A percentile compares a stretch with the other conserved stretches of the same genome.
Conservation (phyloP, 2,797 vertebrate species). For the Sphaeramia orbicularis region DNA sequence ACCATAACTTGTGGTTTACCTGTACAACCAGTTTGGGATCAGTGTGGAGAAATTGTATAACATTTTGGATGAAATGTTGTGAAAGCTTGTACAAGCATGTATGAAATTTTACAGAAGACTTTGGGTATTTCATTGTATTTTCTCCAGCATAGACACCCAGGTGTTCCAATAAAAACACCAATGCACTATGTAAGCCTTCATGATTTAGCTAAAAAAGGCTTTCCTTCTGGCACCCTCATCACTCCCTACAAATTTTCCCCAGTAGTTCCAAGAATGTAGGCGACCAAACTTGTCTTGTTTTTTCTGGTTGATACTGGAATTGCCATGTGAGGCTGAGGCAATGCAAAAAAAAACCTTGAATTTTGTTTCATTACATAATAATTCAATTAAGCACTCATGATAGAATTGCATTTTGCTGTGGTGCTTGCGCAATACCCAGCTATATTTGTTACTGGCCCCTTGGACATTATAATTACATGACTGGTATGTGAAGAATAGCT, state of each 20-base stretch:
- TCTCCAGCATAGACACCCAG: rapidly evolving
- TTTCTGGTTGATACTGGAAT: neutral
- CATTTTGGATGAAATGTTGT: too few relatives aligned
- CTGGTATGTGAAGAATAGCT: constrained; percentile 1
- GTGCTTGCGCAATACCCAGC: neutral
- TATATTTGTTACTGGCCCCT: constrained; percentile 23
- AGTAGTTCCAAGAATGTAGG: neutral
- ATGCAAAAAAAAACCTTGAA: neutral
- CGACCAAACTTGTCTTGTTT: neutral
- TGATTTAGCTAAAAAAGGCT: neutral
- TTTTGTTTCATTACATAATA: constrained; percentile 33
- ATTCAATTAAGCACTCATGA: constrained; percentile 5
- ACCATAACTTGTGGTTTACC: too few relatives aligned
- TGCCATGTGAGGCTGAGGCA: neutral
- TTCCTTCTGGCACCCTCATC: neutral
- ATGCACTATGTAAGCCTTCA: too few relatives aligned
- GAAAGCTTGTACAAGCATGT: too few relatives aligned
- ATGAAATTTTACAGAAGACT: too few relatives aligned
- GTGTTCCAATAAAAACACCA: too few relatives aligned
- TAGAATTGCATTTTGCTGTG: constrained; percentile 7
- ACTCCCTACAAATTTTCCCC: neutral
- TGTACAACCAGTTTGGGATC: too few relatives aligned
- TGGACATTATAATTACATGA: constrained; percentile 35
- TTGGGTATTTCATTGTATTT: neutral
- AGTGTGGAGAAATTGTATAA: too few relatives aligned